These are phyloP conservation scores for Charina bottae DNA, from an alignment of 2,113 vertebrate species.

Conservation along the genomic window DNA sequence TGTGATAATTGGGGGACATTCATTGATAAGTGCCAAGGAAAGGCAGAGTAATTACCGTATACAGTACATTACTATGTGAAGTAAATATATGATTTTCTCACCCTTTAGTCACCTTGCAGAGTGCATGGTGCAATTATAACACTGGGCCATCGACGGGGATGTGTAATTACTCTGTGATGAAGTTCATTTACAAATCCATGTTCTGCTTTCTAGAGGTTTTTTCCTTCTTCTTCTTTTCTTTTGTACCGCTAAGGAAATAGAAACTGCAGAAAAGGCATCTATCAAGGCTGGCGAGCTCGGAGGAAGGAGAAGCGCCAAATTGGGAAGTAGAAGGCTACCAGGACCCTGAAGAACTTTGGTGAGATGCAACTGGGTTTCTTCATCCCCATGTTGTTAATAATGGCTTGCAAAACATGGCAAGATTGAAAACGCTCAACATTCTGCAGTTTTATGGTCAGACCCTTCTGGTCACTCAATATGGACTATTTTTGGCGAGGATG, in stretches of 20 bases:
- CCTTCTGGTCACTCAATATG: background rate
- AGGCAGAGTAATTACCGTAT: constrained; percentile 75
- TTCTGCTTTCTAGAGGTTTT: constrained; percentile 56
- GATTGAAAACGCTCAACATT: background rate
- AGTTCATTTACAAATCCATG: constrained; percentile 70
- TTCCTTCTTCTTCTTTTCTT: constrained; percentile 21
- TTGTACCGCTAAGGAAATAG: constrained; percentile 49
- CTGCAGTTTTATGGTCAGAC: background rate
- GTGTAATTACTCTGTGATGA: constrained; percentile 72
- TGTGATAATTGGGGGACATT: constrained; percentile 73
- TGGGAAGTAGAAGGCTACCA: background rate
- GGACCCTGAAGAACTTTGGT: background rate
- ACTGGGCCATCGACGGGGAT: constrained; percentile 69
- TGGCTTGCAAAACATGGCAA: background rate
- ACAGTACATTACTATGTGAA: constrained; percentile 73
- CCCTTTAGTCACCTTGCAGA: constrained; percentile 72
- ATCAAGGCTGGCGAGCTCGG: constrained; percentile 34
- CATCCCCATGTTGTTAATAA: background rate
- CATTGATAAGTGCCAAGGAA: constrained; percentile 72
- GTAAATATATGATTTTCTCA: constrained; percentile 75
- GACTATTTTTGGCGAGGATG: background rate
- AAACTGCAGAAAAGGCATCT: constrained; percentile 57
- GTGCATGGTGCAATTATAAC: constrained; percentile 67
- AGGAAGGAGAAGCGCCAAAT: background rate
- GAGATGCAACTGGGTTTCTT: background rate